Base-by-base conservation (phyloP, 1,140 invertebrate genomes). In the Drepana arcuata region DNA sequence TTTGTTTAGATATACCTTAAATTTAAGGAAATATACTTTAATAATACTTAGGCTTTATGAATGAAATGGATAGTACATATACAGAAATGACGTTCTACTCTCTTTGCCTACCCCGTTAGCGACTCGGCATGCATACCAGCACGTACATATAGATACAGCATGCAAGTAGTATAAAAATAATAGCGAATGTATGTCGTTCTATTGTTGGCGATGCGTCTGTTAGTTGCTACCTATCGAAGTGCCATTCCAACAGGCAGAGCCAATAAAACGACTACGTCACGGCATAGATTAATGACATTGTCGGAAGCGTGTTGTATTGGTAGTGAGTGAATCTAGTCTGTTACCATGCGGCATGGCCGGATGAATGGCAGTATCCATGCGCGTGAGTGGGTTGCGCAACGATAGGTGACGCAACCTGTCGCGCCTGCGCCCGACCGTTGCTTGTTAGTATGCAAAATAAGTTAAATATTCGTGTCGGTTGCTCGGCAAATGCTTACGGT, bases 331-430 rank as follows among this genome's bases (percentile, higher is more conserved):
- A 63, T 63, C 51, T 48, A 56, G 54, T 50, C 53, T 64, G 73
- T 72, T 74, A 53, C 70, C 54, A 72, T 41, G 65, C 72, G 66
- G 34, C 48, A 49, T 41, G 38, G 51, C 56, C 71, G 65, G 61
- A 77, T 73, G 75, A 73, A 63, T 78, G 68, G 60, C 48, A n/a
- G 40, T 43, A 39, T 37, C 41, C 35, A 48, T 59, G 68, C 64
- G 74, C 69, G 67, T 64, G 68, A 67, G 69, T 57, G 42, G 61
- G 38, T 72, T 71, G 58, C 74, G 67, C 63, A 68, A 68, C 35
- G 31, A 27, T 27, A 37, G 53, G 61, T 79, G 74, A 79, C 74
- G 72, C 57, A 72, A 70, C 57, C 45, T 41, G 63, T 63, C 62
- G 61, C 49, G 56, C 40, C 50, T 41, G 39, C 37, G 43, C 36